A percentile compares a stretch with the other conserved stretches of the same genome.
Evolutionary conservation across 2,113 vertebrate genomes (phyloP).

Genomic region (Uropsilus gracilis): DNA sequence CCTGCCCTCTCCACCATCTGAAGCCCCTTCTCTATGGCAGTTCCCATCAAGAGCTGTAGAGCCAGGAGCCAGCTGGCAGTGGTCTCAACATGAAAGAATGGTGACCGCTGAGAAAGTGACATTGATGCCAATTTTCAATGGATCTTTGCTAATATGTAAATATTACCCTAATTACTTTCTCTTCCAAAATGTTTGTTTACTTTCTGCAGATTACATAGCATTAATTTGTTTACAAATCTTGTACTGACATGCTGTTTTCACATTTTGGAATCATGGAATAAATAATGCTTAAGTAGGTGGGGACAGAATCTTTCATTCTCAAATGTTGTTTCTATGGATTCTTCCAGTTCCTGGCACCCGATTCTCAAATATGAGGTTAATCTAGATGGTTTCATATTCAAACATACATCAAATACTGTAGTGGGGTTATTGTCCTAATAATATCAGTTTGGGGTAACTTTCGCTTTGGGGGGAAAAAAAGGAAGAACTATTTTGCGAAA

Average conservation of each 20-base stretch:
- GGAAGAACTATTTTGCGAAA: background rate
- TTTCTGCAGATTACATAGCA: background rate
- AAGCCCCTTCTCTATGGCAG: background rate
- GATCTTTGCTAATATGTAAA: background rate
- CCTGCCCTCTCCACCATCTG: background rate
- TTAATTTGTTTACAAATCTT: background rate
- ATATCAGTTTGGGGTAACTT: background rate
- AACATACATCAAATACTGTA: background rate
- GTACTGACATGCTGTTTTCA: background rate
- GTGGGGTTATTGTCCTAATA: background rate
- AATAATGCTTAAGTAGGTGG: background rate
- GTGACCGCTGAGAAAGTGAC: slow-evolving; percentile 24
- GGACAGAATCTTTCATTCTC: background rate
- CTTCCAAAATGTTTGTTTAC: background rate
- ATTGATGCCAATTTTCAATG: background rate
- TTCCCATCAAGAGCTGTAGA: background rate
- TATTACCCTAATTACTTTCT: background rate
- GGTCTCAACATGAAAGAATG: background rate
- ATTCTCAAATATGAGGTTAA: background rate
- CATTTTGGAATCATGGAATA: background rate
- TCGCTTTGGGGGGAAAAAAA: background rate
- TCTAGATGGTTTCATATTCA: background rate
- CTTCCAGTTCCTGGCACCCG: background rate
- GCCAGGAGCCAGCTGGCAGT: background rate
- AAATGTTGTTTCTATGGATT: background rate